These are phyloP conservation scores for Onychomys leucogaster DNA, from an alignment of 2,797 vertebrate species.

Conservation along the genomic window DNA sequence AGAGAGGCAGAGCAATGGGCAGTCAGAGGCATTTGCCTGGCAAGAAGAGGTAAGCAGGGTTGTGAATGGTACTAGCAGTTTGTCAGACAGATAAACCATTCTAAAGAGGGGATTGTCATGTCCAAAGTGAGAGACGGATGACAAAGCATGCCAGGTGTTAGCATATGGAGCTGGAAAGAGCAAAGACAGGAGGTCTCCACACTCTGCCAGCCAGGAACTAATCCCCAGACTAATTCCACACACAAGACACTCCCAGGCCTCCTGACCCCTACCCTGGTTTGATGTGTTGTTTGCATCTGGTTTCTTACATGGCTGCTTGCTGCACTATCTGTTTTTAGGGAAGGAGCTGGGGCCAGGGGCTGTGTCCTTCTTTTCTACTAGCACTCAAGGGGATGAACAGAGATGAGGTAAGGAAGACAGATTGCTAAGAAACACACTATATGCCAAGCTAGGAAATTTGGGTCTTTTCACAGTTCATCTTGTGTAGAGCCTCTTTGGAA, in stretches of 20 bases:
- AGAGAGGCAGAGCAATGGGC: neutral
- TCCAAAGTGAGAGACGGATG: neutral
- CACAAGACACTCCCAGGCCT: neutral
- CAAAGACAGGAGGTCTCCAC: neutral
- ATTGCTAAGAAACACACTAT: neutral
- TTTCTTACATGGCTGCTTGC: neutral
- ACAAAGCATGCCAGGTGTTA: neutral
- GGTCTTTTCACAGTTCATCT: slow-evolving; percentile 3
- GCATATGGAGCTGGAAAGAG: neutral
- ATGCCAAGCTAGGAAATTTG: neutral
- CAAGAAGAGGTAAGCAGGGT: neutral
- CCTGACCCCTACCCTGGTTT: neutral
- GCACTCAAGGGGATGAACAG: neutral
- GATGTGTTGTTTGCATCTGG: neutral
- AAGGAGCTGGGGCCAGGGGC: neutral
- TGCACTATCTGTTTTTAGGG: neutral
- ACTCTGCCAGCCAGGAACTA: neutral
- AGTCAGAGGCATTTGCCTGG: neutral
- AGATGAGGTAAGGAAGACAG: slow-evolving; percentile 1
- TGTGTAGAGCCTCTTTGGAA: neutral
- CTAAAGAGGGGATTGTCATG: neutral
- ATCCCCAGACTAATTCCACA: neutral
- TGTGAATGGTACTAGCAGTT: neutral
- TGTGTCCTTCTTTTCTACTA: neutral
- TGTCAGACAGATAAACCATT: slow-evolving; percentile 29